Evolutionary conservation across 2,888 invertebrate genomes (phyloP).

Genomic region (Norana najaformis): DNA sequence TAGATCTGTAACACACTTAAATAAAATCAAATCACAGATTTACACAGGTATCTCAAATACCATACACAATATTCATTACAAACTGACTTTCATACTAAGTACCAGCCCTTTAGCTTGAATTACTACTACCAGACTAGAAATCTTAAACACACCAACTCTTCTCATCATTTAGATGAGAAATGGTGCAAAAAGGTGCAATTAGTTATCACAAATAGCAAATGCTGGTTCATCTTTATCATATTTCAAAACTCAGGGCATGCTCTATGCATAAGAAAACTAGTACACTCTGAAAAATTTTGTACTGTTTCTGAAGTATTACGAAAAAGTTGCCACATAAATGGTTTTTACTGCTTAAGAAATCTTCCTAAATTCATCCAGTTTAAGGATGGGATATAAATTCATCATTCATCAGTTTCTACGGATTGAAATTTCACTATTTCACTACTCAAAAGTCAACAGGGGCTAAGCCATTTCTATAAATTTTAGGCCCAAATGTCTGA

Average conservation of each 20-base stretch:
- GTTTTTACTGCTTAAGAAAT: constrained; percentile 2
- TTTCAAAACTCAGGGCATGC: background rate
- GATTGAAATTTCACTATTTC: background rate
- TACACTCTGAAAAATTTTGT: background rate
- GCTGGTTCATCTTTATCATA: background rate
- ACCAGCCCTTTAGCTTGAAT: background rate
- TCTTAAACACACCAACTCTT: constrained; percentile 1
- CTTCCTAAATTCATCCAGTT: background rate
- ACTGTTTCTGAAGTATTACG: background rate
- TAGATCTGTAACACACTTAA: background rate
- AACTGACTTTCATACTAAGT: background rate
- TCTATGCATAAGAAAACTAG: background rate
- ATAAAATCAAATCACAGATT: background rate
- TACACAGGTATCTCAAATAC: background rate
- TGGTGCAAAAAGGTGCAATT: background rate
- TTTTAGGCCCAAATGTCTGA: background rate
- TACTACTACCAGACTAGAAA: background rate
- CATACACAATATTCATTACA: background rate
- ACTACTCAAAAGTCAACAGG: too few species aligned
- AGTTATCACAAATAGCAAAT: background rate
- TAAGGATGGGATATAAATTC: background rate
- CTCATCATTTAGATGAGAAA: background rate
- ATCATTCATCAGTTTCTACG: too few species aligned
- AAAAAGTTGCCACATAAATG: background rate
- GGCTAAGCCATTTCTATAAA: background rate